A percentile compares a stretch with the other conserved stretches of the same genome.
Conservation (phyloP, 2,888 invertebrate genomes). For the Oligia strigilis region DNA sequence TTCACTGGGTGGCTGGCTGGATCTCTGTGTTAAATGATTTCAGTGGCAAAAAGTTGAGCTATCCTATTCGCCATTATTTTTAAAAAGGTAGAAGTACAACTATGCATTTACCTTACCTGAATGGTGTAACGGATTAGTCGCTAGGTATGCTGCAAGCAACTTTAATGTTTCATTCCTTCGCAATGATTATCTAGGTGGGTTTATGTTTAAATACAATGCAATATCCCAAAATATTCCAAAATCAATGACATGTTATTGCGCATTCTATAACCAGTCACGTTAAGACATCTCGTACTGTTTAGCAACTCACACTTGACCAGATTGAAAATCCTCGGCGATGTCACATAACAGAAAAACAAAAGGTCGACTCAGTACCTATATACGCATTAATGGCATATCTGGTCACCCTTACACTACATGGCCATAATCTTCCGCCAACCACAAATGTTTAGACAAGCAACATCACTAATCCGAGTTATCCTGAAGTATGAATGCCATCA, state of each 20-base stretch:
- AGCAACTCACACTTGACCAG: slow-evolving; percentile 68
- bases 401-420: background rate
- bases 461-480: background rate
- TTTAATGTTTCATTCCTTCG: slow-evolving; percentile 42
- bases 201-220: slow-evolving; percentile 45
- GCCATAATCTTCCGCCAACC: background rate
- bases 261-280: slow-evolving; percentile 62
- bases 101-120: background rate
- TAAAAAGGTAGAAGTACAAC: background rate
- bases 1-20: background rate
- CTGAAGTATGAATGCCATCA: background rate
- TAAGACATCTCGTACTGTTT: slow-evolving; percentile 60
- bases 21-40: background rate
- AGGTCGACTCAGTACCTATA: slow-evolving; percentile 2
- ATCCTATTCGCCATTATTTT: background rate
- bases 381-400: background rate
- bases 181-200: slow-evolving; percentile 48
- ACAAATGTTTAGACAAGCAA: background rate
- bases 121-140: slow-evolving; percentile 16
- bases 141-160: slow-evolving; percentile 29
- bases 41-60: background rate
- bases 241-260: slow-evolving; percentile 62
- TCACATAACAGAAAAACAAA: slow-evolving; percentile 26
- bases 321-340: slow-evolving; percentile 61
- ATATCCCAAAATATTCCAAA: slow-evolving; percentile 61